Evolutionary conservation across 2,888 invertebrate species (phyloP).

Genomic region (Caradrina kadenii): DNA sequence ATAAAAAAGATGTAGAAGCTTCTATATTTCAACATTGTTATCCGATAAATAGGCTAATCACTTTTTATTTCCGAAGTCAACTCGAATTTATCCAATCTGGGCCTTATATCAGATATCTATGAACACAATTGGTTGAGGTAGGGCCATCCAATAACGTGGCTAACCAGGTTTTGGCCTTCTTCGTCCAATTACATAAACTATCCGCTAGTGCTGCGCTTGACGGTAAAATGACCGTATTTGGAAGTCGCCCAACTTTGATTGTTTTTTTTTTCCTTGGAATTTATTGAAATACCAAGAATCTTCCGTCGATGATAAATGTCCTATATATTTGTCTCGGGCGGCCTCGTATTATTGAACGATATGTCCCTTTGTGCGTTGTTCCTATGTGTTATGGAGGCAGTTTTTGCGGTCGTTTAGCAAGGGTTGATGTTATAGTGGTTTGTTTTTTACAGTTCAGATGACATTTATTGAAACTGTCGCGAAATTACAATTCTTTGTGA

Average conservation of each 20-base stretch:
- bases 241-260: conserved; percentile 74
- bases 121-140: conserved; percentile 45
- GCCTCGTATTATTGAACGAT: conserved; percentile 56
- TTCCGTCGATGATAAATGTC: conserved; percentile 64
- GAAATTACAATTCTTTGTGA: not conserved
- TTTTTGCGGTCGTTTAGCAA: conserved; percentile 33
- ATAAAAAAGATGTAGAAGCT: not conserved
- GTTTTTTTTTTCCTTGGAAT: conserved; percentile 70
- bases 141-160: conserved; percentile 48
- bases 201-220: conserved; percentile 40
- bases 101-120: conserved; percentile 42
- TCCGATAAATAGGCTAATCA: conserved; percentile 13
- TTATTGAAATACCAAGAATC: conserved; percentile 71
- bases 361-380: conserved; percentile 57
- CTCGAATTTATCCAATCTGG: conserved; percentile 35
- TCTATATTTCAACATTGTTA: not conserved
- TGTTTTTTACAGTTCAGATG: conserved; percentile 16
- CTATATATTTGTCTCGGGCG: conserved; percentile 67
- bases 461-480: not conserved
- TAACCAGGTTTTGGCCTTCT: conserved; percentile 55
- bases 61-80: conserved; percentile 23
- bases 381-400: conserved; percentile 23
- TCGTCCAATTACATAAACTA: conserved; percentile 62
- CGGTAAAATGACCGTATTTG: conserved; percentile 71
- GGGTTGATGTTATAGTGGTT: conserved; percentile 1